Percentiles rank a stretch among this genome's conserved stretches.
Conservation (phyloP, 2,113 vertebrate genomes). For the Apaloderma vittatum region DNA sequence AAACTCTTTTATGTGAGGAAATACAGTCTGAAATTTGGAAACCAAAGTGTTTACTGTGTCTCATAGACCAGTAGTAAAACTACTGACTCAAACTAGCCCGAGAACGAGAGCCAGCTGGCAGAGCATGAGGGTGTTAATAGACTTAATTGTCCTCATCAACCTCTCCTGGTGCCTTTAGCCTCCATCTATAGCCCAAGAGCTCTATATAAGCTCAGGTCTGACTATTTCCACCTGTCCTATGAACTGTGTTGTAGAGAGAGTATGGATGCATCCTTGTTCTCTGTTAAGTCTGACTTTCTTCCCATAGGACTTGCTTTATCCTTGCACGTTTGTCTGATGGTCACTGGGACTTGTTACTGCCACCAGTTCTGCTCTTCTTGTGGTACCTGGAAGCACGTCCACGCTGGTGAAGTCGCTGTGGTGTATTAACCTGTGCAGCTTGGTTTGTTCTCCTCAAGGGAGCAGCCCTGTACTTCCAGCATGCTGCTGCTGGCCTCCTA, state of each 20-base stretch:
- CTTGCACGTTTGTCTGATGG: not conserved
- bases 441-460: not conserved
- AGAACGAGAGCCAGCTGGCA: not conserved
- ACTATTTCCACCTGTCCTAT: fast-evolving
- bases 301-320: not conserved
- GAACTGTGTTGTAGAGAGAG: not conserved
- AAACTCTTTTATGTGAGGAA: not conserved
- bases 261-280: not conserved
- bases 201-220: not conserved
- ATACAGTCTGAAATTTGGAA: not conserved
- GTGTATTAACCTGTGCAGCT: not conserved
- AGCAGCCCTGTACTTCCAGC: not conserved
- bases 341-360: not conserved
- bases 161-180: not conserved
- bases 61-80: not conserved
- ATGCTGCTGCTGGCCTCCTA: not conserved
- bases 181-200: not conserved
- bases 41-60: not conserved
- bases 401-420: not conserved
- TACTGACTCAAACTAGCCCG: not conserved
- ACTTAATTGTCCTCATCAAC: not conserved
- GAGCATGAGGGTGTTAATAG: not conserved
- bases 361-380: no score
- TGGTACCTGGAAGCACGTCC: not conserved
- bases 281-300: not conserved